A percentile compares a stretch with the other conserved stretches of the same genome.
phyloP scores from a whole-genome alignment of 1,140 invertebrate species.

The Nixonia krombeini region DNA sequence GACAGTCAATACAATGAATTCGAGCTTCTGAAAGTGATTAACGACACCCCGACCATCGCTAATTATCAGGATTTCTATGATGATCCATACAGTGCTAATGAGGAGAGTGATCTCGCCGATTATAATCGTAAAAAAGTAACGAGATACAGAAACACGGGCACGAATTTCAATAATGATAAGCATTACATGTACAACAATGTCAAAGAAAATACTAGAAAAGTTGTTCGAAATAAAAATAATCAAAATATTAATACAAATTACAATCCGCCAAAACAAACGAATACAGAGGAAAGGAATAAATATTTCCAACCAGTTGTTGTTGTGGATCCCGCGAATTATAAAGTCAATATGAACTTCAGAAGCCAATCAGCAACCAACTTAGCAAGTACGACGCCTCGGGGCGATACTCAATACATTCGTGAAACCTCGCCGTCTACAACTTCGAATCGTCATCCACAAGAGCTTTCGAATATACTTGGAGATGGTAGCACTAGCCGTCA shows the following conservation, averaged over 20 bases:
- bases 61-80: conserved; percentile 64
- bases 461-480: conserved; percentile 11
- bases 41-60: conserved; percentile 61
- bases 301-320: conserved; percentile 55
- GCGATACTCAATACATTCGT: neutral
- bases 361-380: conserved; percentile 10
- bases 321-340: conserved; percentile 50
- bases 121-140: conserved; percentile 17
- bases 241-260: conserved; percentile 6
- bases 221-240: neutral
- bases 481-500: conserved; percentile 40
- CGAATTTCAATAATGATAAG: conserved; percentile 8
- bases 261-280: neutral
- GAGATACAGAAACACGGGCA: conserved; percentile 17
- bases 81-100: conserved; percentile 31
- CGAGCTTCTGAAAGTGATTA: conserved; percentile 64
- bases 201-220: conserved; percentile 16
- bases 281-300: conserved; percentile 9
- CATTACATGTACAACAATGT: conserved; percentile 14
- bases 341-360: conserved; percentile 39
- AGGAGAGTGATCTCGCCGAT: conserved; percentile 13
- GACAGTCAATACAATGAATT: conserved; percentile 58
- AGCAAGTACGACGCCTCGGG: conserved; percentile 1
- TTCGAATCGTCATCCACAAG: conserved; percentile 17
- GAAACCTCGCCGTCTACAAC: conserved; percentile 15